A percentile compares a stretch with the other conserved stretches of the same genome.
phyloP scores from a whole-genome alignment of 92 coral and sea anemone genomes.

The Pocillopora meandrina region DNA sequence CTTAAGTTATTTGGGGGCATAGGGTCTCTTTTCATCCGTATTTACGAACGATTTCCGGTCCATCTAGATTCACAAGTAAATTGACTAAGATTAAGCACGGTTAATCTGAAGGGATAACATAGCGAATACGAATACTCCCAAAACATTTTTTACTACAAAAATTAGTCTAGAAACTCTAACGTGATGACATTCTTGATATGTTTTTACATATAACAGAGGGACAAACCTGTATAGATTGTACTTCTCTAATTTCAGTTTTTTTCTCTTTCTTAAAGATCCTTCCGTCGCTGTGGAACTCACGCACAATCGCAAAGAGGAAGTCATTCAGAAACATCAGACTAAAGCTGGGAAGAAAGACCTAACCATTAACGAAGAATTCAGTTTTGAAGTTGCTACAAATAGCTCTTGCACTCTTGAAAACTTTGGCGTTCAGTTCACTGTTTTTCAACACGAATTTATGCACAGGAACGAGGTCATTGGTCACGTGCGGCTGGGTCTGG shows the following conservation, averaged over 20 bases:
- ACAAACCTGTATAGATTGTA: no score
- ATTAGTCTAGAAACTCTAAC: no score
- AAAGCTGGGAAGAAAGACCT: slow-evolving; percentile 65
- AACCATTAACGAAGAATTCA: slow-evolving; percentile 63
- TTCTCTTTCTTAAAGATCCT: slow-evolving; percentile 55
- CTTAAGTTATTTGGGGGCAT: no score
- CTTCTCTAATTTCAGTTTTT: background rate
- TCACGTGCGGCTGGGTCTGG: slow-evolving; percentile 67
- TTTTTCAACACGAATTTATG: slow-evolving; percentile 68
- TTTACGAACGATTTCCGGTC: no score
- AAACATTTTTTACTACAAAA: no score
- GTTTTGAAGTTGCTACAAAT: slow-evolving; percentile 82
- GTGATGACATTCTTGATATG: no score
- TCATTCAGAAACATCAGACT: slow-evolving; percentile 67
- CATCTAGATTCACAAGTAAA: no score
- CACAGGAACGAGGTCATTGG: slow-evolving; percentile 80
- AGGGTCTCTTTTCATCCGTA: no score
- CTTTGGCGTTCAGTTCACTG: slow-evolving; percentile 78
- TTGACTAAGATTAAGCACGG: no score
- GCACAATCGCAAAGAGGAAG: slow-evolving; percentile 52
- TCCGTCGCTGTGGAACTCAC: slow-evolving; percentile 79
- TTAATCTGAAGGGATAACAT: no score
- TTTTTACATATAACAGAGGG: no score
- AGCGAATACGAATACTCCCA: no score
- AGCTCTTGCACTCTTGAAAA: slow-evolving; percentile 74